These are phyloP conservation scores for Podarcis raffonei DNA, from an alignment of 2,113 vertebrate genomes.

Conservation along the genomic window DNA sequence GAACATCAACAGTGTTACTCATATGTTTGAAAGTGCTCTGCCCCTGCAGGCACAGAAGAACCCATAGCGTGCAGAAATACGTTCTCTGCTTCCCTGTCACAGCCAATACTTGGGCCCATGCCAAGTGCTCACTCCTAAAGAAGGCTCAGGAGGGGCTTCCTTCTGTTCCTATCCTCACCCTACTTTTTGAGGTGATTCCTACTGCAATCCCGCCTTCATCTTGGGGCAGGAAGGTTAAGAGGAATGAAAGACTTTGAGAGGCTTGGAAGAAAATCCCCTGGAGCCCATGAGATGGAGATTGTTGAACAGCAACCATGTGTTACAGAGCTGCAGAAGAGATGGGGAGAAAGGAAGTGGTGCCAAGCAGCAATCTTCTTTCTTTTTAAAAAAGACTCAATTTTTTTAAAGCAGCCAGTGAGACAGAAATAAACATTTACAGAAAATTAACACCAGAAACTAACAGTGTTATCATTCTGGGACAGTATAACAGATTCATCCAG, in stretches of 20 bases:
- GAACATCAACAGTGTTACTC: no score
- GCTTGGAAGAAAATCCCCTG: background rate
- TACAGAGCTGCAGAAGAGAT: no score
- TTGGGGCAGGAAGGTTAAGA: background rate
- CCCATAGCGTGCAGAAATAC: background rate
- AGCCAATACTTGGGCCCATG: background rate
- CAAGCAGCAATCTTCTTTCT: no score
- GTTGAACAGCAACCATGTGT: no score
- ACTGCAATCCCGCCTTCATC: no score
- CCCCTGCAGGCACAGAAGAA: no score
- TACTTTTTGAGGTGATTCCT: no score
- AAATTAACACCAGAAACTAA: background rate
- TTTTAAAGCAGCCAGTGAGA: background rate
- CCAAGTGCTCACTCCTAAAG: no score
- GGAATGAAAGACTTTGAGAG: background rate
- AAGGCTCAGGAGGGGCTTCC: background rate
- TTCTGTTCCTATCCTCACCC: background rate
- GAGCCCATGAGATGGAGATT: background rate
- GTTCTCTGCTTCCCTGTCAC: background rate
- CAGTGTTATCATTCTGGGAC: background rate
- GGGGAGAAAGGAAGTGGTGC: no score
- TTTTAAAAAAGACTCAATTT: background rate
- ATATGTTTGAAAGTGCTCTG: no score
- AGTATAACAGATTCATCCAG: constrained; percentile 21
- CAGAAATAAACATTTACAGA: background rate